Evolutionary conservation across 2,888 invertebrate species (phyloP), one percentile per base, ranked within the genome.

Genomic region (Leptinotarsa rubiginosa): DNA sequence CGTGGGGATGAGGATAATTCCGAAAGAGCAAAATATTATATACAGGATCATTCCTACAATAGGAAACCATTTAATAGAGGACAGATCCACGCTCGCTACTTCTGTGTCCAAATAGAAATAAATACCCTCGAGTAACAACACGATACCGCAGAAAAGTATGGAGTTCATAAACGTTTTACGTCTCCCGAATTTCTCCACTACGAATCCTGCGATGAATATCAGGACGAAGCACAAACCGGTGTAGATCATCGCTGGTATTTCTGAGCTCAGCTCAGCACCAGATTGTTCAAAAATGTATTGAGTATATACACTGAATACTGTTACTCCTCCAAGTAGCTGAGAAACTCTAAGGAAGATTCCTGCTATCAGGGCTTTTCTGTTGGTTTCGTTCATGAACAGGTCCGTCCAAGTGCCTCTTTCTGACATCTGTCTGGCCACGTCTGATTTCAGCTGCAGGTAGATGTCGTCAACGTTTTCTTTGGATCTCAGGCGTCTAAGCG

Each of bases 231-330:
- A 78, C 25, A 79, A 20, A 41, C 75, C 78, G 18, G 76, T 76
- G 73, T 79, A 80, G n/a, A 82, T 79, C 64, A 82, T 80, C 7
- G 79, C 54, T 1, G 72, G 65, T 31, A 73, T 69, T 47, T 73
- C 73, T 5, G 73, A 69, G 50, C 64, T 73, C 5, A 87, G 75
- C 67, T 82, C 75, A n/a, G 82, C 83, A 25, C 85, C 85, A 12
- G 86, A 81, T 75, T 83, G 80, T 70, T 83, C 76, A 74, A 87
- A 86, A 62, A 87, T 84, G 54, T 80, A 81, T 59, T 85, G 84
- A 1, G 83, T 81, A 66, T 86, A 86, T 2, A 80, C 79, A 16
- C 79, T 78, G 72, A 86, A 83, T 2, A 82, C 79, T 1, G 79
- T 76, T 47, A 84, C 81, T 41, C 86, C 86, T 7, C 80, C 79